Percentiles rank a stretch among this genome's conserved stretches.
Evolutionary conservation across 2,113 vertebrate genomes (phyloP).

Genomic region (Elgaria multicarinata): DNA sequence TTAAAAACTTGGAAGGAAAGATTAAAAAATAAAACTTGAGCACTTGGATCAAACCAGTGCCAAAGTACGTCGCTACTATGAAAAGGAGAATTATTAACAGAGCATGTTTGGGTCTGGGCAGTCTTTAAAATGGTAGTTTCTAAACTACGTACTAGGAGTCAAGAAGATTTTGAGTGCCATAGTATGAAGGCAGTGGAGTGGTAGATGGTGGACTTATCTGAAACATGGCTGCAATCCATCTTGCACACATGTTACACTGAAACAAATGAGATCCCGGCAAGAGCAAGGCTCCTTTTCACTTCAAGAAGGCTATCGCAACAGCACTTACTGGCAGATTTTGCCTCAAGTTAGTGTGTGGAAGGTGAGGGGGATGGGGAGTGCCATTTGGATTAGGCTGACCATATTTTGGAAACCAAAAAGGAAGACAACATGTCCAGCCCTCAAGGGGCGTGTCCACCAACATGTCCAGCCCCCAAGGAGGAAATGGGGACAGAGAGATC

Average conservation of each 20-base stretch:
- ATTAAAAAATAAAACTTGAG: conserved; percentile 66
- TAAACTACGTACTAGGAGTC: conserved; percentile 30
- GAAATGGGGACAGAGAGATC: too few species aligned
- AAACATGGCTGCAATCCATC: not conserved
- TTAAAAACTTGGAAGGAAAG: conserved; percentile 56
- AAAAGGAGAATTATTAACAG: conserved; percentile 58
- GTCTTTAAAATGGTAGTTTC: conserved; percentile 58
- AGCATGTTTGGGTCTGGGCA: conserved; percentile 55
- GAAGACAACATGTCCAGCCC: too few species aligned
- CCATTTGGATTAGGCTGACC: not conserved
- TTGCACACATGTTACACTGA: not conserved
- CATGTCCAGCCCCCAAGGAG: too few species aligned
- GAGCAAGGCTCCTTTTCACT: not conserved
- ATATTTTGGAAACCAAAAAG: too few species aligned
- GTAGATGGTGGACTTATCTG: not conserved
- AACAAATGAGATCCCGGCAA: not conserved
- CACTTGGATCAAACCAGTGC: conserved; percentile 53
- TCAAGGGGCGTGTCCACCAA: too few species aligned
- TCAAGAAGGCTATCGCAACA: not conserved
- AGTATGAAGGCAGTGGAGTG: not conserved
- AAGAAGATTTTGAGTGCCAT: not conserved
- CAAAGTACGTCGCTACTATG: conserved; percentile 23
- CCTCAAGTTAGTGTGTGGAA: not conserved
- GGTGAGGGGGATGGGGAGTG: too few species aligned
- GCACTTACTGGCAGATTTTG: not conserved